Evolutionary conservation across 2,113 vertebrate species (phyloP), one percentile per base, ranked within the genome.

Genomic region (Boleophthalmus pectinirostris): DNA sequence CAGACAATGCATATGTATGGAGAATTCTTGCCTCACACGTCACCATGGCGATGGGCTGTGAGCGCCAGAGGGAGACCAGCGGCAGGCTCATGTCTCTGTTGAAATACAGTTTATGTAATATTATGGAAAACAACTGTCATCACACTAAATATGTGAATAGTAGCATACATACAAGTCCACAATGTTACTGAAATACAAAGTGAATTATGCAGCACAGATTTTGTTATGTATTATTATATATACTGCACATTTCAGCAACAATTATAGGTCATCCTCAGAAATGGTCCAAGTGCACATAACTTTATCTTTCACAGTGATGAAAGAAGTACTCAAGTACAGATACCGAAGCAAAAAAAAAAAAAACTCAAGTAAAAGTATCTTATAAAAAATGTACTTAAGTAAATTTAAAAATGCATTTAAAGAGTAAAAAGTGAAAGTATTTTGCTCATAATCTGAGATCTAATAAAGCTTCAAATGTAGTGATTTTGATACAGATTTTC

Each of bases 21-120:
- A 76, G 54, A 47, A 68, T 35, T 64, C 68, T 76, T 72, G 69
- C 49, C 49, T 56, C 57, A 72, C 69, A 74, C 76, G 60, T 67
- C 63, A 51, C 14, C 68, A 66, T 29, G 25, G 43, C 57, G 64
- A 68, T 21, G 4, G 23, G 38, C 56, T 57, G 35, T 11, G 23
- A 33, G 15, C 33, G 14, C 25, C 4, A 38, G 18, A 13, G 11
- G 35, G n/a, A 47, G 24, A 66, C 21, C 38, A 47, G 43, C 1
- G 13, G 43, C 33, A 43, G 12, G 11, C 13, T 1, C n/a, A 10
- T 11, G 18, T 12, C 61, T 64, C 38, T n/a, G 8, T n/a, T 35
- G 9, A n/a, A 38, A 35, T n/a, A 64, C 18, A 25, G 33, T 33
- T 61, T 61, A 33, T 61, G 58, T 61, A 61, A 61, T 5, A 16